Base-by-base conservation (phyloP, 2,888 invertebrate genomes). In the Athalia circularis region DNA sequence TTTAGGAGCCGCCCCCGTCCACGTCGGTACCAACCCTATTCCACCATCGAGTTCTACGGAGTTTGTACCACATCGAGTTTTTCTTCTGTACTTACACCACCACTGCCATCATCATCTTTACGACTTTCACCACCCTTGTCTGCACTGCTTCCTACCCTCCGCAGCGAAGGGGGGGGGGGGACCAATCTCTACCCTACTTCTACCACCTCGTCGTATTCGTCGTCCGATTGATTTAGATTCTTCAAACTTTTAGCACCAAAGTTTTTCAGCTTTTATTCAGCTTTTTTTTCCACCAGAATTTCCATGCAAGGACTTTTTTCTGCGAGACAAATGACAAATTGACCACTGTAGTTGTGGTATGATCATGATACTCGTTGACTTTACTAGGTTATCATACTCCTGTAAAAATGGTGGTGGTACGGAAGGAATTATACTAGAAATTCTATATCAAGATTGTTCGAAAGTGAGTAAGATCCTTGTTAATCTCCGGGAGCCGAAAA, bases 141-240 rank as follows among this genome's bases (percentile, higher is more conserved):
- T 67, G 48, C 47, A 4, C 68, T 65, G 77, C 78, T 57, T 67
- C 68, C 52, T 52, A 9, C 15, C 11, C 29, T 52, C 29, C 9
- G 52, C 45, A 57, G 59, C 0, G 29, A 29, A 29, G 59, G 45
- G 13, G 59, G 13, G 59, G 59, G 72, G 29, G 29, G 29, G 29
- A 29, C 29, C 29, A 47, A 59, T 59, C 59, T 29, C 47, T 47
- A n/a, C 59, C 47, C 11, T 57, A 50, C 54, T 43, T 45, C 29
- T 47, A 47, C 7, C 59, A 50, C 59, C 15, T 52, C 45, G 45
- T 9, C 47, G 4, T 79, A 78, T 78, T 78, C 80, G 81, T 78
- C 82, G 80, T 80, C 80, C 85, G 82, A 86, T 85, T 85, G 85
- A 86, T 86, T 86, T 84, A 83, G 83, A 86, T 85, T 83, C 84